Conservation (phyloP, 2,797 vertebrate species). For the Hoplostethus mediterraneus region DNA sequence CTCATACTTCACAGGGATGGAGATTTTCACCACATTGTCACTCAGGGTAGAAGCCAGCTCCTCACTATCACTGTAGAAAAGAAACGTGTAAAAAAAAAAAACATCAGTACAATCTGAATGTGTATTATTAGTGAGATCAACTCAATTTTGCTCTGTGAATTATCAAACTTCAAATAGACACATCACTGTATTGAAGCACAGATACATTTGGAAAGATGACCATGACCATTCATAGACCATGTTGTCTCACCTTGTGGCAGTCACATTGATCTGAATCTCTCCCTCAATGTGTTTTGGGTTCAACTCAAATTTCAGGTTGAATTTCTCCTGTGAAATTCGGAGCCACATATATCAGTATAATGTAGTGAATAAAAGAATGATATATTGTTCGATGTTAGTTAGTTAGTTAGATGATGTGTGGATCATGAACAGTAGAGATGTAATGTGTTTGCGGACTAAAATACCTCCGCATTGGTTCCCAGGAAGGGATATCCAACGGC, state of each 20-base stretch:
- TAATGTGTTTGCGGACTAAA: not conserved
- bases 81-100: not conserved
- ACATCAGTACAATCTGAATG: not conserved
- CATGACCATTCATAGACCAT: too few relatives aligned
- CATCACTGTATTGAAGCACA: too few relatives aligned
- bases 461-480: conserved; percentile 84
- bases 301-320: conserved; percentile 91
- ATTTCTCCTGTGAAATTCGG: conserved; percentile 83
- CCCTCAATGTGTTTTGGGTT: conserved; percentile 86
- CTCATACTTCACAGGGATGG: conserved; percentile 92
- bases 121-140: not conserved
- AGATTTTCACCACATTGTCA: conserved; percentile 88
- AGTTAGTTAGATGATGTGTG: too few relatives aligned
- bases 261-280: conserved; percentile 87
- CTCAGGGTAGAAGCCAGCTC: conserved; percentile 82
- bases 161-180: too few relatives aligned
- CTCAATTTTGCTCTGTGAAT: too few relatives aligned
- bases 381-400: not conserved
- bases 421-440: not conserved
- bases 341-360: not conserved
- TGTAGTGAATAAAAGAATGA: not conserved
- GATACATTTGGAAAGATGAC: not conserved
- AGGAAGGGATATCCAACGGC: conserved; percentile 96
- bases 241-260: conserved; percentile 88
- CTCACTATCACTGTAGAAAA: conserved; percentile 91